Percentiles rank a stretch among this genome's conserved stretches.
Conservation (phyloP, 2,888 invertebrate genomes). For the Cephus pulcher region DNA sequence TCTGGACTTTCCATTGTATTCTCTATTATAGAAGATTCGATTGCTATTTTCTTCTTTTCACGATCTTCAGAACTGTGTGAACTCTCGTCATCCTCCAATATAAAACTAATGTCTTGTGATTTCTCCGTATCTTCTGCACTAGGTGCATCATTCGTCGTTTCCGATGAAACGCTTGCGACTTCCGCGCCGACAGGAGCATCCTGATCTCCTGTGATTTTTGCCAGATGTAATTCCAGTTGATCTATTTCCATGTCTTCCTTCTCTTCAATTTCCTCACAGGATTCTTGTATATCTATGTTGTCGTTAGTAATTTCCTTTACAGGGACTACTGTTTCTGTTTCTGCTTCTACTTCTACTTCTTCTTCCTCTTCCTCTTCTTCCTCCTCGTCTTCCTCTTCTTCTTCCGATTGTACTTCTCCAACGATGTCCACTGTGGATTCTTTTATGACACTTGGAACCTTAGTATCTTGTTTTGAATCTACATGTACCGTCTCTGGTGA, state of each 20-base stretch:
- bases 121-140: constrained; percentile 52
- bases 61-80: constrained; percentile 32
- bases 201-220: constrained; percentile 53
- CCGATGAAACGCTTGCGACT: constrained; percentile 44
- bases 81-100: constrained; percentile 52
- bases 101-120: constrained; percentile 52
- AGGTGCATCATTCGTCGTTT: constrained; percentile 41
- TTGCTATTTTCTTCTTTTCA: constrained; percentile 40
- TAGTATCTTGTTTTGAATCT: not conserved
- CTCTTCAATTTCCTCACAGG: constrained; percentile 13
- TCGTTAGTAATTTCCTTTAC: not conserved
- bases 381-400: constrained; percentile 13
- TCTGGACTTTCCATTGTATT: constrained; percentile 38
- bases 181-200: constrained; percentile 40
- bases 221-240: constrained; percentile 49
- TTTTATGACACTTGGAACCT: not conserved
- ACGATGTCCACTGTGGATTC: not conserved
- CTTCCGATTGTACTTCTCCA: not conserved
- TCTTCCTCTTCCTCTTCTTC: constrained; percentile 38
- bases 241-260: constrained; percentile 26
- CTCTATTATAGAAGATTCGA: constrained; percentile 36
- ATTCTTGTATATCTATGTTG: not conserved
- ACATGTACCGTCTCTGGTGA: not conserved
- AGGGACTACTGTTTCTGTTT: constrained; percentile 22
- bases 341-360: constrained; percentile 43